Base-by-base conservation (phyloP, 2,888 invertebrate genomes). In the Arge pagana region DNA sequence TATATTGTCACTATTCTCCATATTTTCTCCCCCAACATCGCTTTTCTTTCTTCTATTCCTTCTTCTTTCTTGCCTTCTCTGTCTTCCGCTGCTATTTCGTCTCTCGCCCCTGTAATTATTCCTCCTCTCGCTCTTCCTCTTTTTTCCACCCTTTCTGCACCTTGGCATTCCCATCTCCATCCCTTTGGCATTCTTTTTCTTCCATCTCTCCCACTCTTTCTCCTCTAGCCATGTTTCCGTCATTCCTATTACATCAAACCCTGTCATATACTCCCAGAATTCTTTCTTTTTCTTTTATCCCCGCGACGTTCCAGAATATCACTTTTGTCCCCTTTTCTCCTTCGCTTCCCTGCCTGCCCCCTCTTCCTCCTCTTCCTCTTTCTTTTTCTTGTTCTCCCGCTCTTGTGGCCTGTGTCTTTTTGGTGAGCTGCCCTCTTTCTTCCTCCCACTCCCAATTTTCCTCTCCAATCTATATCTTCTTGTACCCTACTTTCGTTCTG, bases 101-200 rank as follows among this genome's bases (percentile, higher is more conserved):
- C 24, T 24, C 36, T 52, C 31, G 48, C 28, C 2, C 39, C 45
- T 37, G 18, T 42, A 6, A 50, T 33, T 3, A 52, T 13, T 21
- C 41, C 36, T 19, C 39, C 48, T 8, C 11, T 49, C 8, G 48
- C 48, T 36, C 48, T 48, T 8, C 55, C 43, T 42, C 7, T 36
- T 19, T 35, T 36, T 10, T 33, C 23, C 11, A 5, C 6, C 13
- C n/a, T 23, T 3, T 15, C 10, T 7, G 31, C 23, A 4, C 24
- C 21, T 13, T 21, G 31, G 7, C 15, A 13, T n/a, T n/a, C 8
- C 45, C 35, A 31, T 4, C 7, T 10, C 26, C 24, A 24, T 6
- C 33, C 13, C 2, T 11, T 33, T 3, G 40, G 26, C n/a, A 8
- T 26, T 1, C 10, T 15, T 26, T 11, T 26, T 26, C n/a, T 16